Percentiles rank a stretch among this genome's conserved stretches.
Conservation (phyloP, 2,113 vertebrate species). For the Rhineura floridana region DNA sequence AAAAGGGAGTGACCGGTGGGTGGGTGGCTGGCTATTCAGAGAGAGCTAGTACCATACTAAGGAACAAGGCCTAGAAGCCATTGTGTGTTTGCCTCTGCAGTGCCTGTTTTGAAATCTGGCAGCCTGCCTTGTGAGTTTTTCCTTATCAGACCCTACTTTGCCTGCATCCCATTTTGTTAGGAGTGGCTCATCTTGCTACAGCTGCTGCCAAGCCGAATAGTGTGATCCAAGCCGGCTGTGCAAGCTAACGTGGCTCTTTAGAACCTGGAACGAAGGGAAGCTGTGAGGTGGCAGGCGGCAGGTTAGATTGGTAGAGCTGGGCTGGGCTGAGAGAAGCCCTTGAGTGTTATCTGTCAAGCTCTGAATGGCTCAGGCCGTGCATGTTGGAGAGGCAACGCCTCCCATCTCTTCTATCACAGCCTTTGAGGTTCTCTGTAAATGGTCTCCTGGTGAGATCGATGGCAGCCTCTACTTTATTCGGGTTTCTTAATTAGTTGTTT, state of each 20-base stretch:
- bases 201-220: fast-evolving
- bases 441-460: neutral
- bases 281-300: neutral
- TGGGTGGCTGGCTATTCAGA: neutral
- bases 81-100: neutral
- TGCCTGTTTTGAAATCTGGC: fast-evolving
- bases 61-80: neutral
- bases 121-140: fast-evolving
- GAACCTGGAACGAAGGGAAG: neutral
- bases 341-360: neutral
- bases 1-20: neutral
- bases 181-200: fast-evolving
- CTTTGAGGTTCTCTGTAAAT: neutral
- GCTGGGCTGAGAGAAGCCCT: too few species aligned
- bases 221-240: fast-evolving
- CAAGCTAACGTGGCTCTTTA: neutral
- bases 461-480: neutral
- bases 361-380: too few species aligned
- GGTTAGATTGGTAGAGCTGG: neutral
- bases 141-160: fast-evolving
- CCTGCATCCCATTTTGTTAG: neutral
- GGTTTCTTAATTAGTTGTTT: neutral
- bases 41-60: neutral
- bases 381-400: neutral
- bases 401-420: too few species aligned